Conservation (phyloP, 2,888 invertebrate species). For the Nesidiocoris tenuis region DNA sequence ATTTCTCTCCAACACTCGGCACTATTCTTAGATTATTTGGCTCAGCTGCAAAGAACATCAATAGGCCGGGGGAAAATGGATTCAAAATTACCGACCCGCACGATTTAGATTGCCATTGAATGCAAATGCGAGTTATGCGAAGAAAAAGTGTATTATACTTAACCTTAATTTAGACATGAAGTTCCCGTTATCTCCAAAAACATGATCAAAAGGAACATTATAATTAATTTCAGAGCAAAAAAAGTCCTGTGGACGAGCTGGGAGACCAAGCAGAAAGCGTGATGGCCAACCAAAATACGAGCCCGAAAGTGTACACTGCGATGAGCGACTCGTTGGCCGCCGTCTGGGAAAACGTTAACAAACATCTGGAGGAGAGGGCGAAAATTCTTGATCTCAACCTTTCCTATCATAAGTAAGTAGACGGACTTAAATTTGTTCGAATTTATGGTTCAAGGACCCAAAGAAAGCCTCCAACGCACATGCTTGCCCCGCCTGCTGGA, state of each 20-base stretch:
- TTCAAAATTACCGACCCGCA: not conserved
- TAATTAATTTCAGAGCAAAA: conserved; percentile 77
- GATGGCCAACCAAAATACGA: conserved; percentile 72
- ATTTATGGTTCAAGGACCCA: no score
- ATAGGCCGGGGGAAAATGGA: conserved; percentile 2
- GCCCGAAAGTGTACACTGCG: conserved; percentile 72
- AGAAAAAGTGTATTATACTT: no score
- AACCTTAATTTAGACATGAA: no score
- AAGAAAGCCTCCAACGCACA: no score
- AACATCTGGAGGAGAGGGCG: conserved; percentile 73
- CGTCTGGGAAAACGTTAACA: conserved; percentile 81
- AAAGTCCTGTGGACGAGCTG: conserved; percentile 84
- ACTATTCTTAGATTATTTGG: conserved; percentile 23
- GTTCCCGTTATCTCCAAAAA: no score
- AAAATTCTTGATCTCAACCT: conserved; percentile 75
- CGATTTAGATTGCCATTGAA: not conserved
- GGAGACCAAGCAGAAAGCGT: conserved; percentile 82
- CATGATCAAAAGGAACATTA: no score
- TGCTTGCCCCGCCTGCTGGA: conserved; percentile 1
- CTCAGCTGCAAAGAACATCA: conserved; percentile 12
- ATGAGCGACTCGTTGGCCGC: conserved; percentile 79
- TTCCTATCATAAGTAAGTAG: conserved; percentile 68
- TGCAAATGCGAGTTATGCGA: no score
- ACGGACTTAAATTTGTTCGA: no score
- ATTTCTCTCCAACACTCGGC: not conserved